Base-by-base conservation (phyloP, 2,797 vertebrate species). In the Chaunax sp. region DNA sequence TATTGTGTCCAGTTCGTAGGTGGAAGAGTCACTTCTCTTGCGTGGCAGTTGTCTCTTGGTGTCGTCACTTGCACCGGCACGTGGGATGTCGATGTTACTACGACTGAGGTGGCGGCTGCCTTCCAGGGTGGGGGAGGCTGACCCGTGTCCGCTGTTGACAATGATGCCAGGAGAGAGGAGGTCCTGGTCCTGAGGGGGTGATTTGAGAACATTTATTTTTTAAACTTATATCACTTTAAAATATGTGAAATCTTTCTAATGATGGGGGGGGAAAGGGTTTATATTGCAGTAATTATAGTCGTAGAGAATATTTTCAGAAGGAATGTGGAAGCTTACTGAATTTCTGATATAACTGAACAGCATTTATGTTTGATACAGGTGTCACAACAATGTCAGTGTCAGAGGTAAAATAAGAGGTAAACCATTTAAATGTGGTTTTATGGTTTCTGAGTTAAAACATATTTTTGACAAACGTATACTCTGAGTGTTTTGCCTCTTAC, bases 51-150 rank as follows among this genome's bases (percentile, higher is more conserved):
- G 96, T 76, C 90, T 96, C 86, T 94, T 97, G 90, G 94, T 69
- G 77, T 95, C 94, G 6, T 95, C 98, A 0, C 81, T 46, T 13
- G 89, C 70, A 0, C 93, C 87, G 77, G 93, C 93, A 3, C 94
- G 96, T 22, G 97, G 96, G 89, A 99, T 98, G 92, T 99, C 98
- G 1, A 98, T 95, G 93, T 97, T 99, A 87, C 98, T 99, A 78
- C 96, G 96, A 81, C 98, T 99, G 78, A 99, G 95, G 83, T 99
- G 97, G 40, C 95, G 95, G 80, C 97, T 99, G 89, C 92, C 90
- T 88, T 99, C 97, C 83, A 99, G 87, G 16, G 90, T 92, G 1
- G 93, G 92, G 19, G 91, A 96, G 6, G 84, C 49, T 0, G 89
- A 75, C 19, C 95, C 93, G 23, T 93, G 94, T 44, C 94, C 95